Base-by-base conservation (phyloP, 1,140 invertebrate species). In the Ostrea denselamellosa region DNA sequence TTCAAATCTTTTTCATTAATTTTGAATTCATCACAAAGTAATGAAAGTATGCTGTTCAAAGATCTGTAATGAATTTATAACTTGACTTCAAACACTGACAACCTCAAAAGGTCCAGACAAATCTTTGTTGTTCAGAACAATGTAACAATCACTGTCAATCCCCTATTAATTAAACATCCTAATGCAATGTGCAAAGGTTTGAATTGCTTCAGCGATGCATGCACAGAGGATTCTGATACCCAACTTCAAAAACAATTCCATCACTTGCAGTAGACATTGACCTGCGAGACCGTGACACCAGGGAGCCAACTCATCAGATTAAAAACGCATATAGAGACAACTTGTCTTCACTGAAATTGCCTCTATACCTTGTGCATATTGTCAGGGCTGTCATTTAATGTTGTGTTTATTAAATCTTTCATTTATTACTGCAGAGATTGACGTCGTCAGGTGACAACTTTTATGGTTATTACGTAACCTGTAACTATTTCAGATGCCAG, bases 161-260 rank as follows among this genome's bases (percentile, higher is more conserved):
- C 68, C 8, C 8, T 34, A 77, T 77, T 77, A 77, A 77, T 77
- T 77, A 77, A 14, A 77, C 68, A 77, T 77, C 68, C 14, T 14
- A 77, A 77, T 28, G 14, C n/a, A 5, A 28, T 8, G 9, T 25
- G 10, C 22, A 25, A 34, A 77, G n/a, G 58, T n/a, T 19, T 62
- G 14, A 62, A 28, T 68, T 68, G 65, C 65, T 34, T 77, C 68
- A 77, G 22, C 28, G 68, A 77, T 77, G 68, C 25, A 77, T 34
- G 14, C 22, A 8, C 25, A 34, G 28, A 77, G 25, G 28, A 14
- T 25, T 77, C 14, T 2, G 12, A 77, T 25, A 25, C 25, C 68
- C 28, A 34, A 34, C 22, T 34, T 77, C 68, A 25, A 77, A 68
- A 77, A 77, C 12, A 34, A 25, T 77, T 77, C 68, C 25, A 77